phyloP scores from a whole-genome alignment of 2,113 vertebrate genomes.

The Prunella fulvescens region DNA sequence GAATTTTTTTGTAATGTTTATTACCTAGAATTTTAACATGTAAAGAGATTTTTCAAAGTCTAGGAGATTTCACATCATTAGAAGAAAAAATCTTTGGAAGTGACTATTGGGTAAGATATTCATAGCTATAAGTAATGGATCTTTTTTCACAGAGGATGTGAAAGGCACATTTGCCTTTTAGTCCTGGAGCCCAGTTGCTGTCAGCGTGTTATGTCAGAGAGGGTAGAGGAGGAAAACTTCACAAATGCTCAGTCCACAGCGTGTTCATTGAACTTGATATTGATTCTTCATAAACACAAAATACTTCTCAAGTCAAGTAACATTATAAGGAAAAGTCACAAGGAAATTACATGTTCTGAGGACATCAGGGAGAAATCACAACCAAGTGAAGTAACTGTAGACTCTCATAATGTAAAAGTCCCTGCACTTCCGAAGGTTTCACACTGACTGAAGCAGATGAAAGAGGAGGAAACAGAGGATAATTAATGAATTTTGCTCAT shows the following conservation, averaged over 20 bases:
- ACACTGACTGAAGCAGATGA: not conserved
- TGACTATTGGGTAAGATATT: not conserved
- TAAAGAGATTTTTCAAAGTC: not conserved
- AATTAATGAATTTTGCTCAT: not conserved
- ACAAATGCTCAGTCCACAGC: not conserved
- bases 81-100: not conserved
- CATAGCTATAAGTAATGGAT: not conserved
- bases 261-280: not conserved
- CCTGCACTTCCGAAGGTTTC: not conserved
- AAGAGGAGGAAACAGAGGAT: not conserved
- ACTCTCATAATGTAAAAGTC: not conserved
- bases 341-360: not conserved
- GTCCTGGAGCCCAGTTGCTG: not conserved
- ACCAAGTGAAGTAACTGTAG: not conserved
- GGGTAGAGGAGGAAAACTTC: not conserved
- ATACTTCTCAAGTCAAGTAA: not conserved
- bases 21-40: not conserved
- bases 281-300: not conserved
- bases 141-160: not conserved
- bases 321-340: not conserved
- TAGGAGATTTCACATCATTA: not conserved
- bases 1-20: not conserved
- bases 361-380: not conserved
- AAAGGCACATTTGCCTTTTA: not conserved
- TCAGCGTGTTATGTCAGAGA: not conserved